Evolutionary conservation across 2,888 invertebrate species (phyloP), one percentile per base, ranked within the genome.

Genomic region (Eurytoma adleriae): DNA sequence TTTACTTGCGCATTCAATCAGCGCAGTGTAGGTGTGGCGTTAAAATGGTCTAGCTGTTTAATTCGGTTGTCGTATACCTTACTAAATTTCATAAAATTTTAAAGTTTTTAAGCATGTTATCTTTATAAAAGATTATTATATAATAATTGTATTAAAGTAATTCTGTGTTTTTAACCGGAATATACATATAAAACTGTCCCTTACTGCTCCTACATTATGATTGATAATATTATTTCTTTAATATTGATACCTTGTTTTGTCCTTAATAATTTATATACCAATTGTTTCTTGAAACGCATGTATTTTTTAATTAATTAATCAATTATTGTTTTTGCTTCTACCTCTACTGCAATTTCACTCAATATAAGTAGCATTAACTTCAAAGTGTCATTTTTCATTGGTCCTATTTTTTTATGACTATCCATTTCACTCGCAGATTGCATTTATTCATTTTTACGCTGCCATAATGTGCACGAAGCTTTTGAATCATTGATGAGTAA

Each of bases 391-490:
- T 67, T 52, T 24, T 24, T 24, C 59, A 71, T 16, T 20, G 3
- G 40, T 12, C 64, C 16, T 18, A 64, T n/a, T 64, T 64, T 59
- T 59, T 48, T 71, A 2, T 52, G 2, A 66, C 14, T 66, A 40
- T 13, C 27, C 78, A 67, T 78, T 61, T 56, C 50, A 18, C 62
- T 54, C 62, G 52, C 27, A 56, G 54, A 18, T 24, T 72, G 67
- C 61, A 74, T 57, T 20, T 61, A 16, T 50, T 62, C 61, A 79
- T 74, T 50, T 74, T 13, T 59, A 52, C 56, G 30, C 30, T 54
- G 40, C 27, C 52, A 59, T 40, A 57, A 13, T 30, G n/a, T 71
- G 75, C 75, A 71, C 70, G 59, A 30, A 52, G 70, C 56, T 71
- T 24, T 75, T 2, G 24, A 61, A 71, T 40, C 13, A 56, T 54